These are phyloP conservation scores for Marasmarcha lunaedactyla DNA, from an alignment of 2,888 invertebrate genomes.

Conservation along the genomic window DNA sequence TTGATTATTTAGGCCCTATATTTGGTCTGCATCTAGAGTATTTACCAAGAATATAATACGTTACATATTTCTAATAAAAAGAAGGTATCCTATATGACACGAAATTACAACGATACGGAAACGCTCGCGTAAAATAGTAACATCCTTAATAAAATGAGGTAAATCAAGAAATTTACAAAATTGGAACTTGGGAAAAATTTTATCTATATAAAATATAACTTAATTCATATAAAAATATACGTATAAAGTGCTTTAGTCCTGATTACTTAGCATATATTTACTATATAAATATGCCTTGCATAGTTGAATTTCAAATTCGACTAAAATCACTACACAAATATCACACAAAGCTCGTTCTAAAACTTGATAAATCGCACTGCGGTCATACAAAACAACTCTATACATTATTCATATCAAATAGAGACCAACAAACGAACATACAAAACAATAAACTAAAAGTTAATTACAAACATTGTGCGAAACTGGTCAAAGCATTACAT, in stretches of 20 bases:
- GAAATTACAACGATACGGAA: slow-evolving; percentile 7
- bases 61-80: background rate
- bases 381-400: background rate
- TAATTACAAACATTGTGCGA: background rate
- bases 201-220: slow-evolving; percentile 8
- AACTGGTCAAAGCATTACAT: slow-evolving; percentile 5
- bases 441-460: no score
- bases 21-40: background rate
- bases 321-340: slow-evolving; percentile 44
- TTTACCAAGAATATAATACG: background rate
- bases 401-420: slow-evolving; percentile 22
- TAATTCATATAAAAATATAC: slow-evolving; percentile 9
- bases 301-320: slow-evolving; percentile 37
- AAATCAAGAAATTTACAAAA: slow-evolving; percentile 35
- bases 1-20: background rate
- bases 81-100: background rate
- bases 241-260: slow-evolving; percentile 31
- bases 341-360: slow-evolving; percentile 31
- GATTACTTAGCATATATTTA: slow-evolving; percentile 23
- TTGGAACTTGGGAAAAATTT: slow-evolving; percentile 18
- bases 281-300: slow-evolving; percentile 41
- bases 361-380: background rate
- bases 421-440: slow-evolving; percentile 27
- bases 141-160: slow-evolving; percentile 34
- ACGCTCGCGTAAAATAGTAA: slow-evolving; percentile 7